These are phyloP conservation scores for Pseudorhiza aurosa DNA, from an alignment of 30 jellyfish, hydroid and myxozoan genomes.

Conservation along the genomic window DNA sequence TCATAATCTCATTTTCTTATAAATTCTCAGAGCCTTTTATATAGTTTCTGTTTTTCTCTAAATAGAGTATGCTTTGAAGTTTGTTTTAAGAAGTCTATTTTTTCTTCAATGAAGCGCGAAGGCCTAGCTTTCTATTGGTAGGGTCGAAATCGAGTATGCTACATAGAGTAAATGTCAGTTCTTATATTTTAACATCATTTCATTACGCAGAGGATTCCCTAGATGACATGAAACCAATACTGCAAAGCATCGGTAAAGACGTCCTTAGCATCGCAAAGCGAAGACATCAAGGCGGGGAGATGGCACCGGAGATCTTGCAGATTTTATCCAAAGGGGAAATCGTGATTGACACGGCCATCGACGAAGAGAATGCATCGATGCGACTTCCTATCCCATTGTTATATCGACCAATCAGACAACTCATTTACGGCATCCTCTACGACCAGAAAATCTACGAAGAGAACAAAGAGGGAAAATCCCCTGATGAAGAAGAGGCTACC, in stretches of 20 bases:
- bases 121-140: too few relatives aligned
- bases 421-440: constrained; percentile 82
- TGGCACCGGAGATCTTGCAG: constrained; percentile 84
- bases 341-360: constrained; percentile 66
- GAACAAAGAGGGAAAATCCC: background rate
- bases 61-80: too few relatives aligned
- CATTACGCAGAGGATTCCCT: constrained; percentile 33
- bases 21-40: too few relatives aligned
- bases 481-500: constrained; percentile 15
- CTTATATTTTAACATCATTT: too few relatives aligned
- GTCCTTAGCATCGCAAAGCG: constrained; percentile 70
- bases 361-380: constrained; percentile 79
- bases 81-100: too few relatives aligned
- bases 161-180: too few relatives aligned
- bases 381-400: constrained; percentile 88
- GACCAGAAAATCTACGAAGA: constrained; percentile 73
- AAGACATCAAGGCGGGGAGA: constrained; percentile 89
- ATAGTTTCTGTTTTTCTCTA: too few relatives aligned
- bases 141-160: too few relatives aligned
- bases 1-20: too few relatives aligned
- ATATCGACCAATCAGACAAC: constrained; percentile 88
- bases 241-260: constrained; percentile 58
- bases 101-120: too few relatives aligned
- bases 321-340: constrained; percentile 83
- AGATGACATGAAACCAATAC: constrained; percentile 39